Percentiles rank a stretch among this genome's conserved stretches.
Conservation (phyloP, 1,140 invertebrate species). For the Lucilia cuprina region DNA sequence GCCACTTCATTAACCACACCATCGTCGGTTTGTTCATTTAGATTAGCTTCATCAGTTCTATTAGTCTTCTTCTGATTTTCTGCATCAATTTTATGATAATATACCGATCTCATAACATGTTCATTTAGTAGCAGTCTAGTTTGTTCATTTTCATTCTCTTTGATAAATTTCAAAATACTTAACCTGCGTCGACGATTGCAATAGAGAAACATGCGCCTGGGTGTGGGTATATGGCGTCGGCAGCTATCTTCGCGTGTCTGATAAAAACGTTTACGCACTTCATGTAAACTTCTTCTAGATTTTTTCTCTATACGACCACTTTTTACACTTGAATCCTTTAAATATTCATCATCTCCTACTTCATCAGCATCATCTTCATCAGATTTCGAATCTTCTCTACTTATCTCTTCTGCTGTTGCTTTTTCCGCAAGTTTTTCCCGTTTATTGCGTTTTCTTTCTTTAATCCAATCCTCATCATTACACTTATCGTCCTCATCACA, state of each 20-base stretch:
- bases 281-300: constrained; percentile 7
- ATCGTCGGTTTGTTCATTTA: too few relatives aligned
- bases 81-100: constrained; percentile 37
- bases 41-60: neutral
- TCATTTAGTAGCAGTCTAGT: constrained; percentile 38
- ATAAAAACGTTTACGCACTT: constrained; percentile 37
- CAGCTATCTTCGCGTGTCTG: constrained; percentile 40
- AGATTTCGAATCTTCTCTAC: neutral
- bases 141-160: constrained; percentile 32
- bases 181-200: constrained; percentile 44
- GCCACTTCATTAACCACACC: too few relatives aligned
- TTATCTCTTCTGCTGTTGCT: neutral
- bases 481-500: neutral
- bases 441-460: neutral
- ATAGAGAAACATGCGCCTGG: constrained; percentile 46
- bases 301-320: neutral
- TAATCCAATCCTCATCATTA: constrained; percentile 34
- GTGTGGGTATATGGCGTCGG: constrained; percentile 47
- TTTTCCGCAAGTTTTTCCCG: neutral
- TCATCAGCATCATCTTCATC: neutral
- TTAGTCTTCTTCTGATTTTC: constrained; percentile 38
- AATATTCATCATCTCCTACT: neutral
- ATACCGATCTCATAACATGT: constrained; percentile 39
- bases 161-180: constrained; percentile 17
- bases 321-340: neutral